Conservation (phyloP, 1,140 invertebrate species). For the Dendrolimus kikuchii region DNA sequence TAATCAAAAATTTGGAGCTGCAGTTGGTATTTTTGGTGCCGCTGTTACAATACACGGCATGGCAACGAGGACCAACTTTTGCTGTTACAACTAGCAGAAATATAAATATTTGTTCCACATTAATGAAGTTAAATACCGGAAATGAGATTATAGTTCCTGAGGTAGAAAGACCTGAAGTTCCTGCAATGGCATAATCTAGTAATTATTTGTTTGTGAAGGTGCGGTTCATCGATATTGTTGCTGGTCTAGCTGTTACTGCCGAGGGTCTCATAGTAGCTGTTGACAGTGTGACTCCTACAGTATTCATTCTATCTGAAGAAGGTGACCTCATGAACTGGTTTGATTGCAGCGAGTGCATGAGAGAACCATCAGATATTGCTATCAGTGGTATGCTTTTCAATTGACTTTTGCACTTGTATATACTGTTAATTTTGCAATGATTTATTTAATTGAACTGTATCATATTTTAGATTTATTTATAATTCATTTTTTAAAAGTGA, state of each 20-base stretch:
- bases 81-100: too few species aligned
- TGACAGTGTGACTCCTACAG: slow-evolving; percentile 96
- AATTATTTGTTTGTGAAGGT: slow-evolving; percentile 30
- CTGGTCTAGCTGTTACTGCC: slow-evolving; percentile 91
- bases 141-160: too few species aligned
- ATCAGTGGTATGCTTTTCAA: slow-evolving; percentile 80
- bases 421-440: not conserved
- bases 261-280: slow-evolving; percentile 96
- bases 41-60: too few species aligned
- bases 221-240: slow-evolving; percentile 98
- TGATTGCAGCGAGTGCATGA: slow-evolving; percentile 97
- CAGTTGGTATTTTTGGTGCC: too few species aligned
- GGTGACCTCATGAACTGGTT: slow-evolving; percentile 95
- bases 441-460: not conserved
- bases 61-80: too few species aligned
- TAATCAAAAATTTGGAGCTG: too few species aligned
- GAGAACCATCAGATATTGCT: slow-evolving; percentile 96
- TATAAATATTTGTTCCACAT: too few species aligned
- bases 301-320: slow-evolving; percentile 93
- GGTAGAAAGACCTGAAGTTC: too few species aligned
- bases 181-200: too few species aligned
- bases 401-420: not conserved
- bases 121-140: too few species aligned
- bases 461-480: too few species aligned
- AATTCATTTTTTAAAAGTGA: too few species aligned